Conservation (phyloP, 2,888 invertebrate species). For the Acrobasis suavella region DNA sequence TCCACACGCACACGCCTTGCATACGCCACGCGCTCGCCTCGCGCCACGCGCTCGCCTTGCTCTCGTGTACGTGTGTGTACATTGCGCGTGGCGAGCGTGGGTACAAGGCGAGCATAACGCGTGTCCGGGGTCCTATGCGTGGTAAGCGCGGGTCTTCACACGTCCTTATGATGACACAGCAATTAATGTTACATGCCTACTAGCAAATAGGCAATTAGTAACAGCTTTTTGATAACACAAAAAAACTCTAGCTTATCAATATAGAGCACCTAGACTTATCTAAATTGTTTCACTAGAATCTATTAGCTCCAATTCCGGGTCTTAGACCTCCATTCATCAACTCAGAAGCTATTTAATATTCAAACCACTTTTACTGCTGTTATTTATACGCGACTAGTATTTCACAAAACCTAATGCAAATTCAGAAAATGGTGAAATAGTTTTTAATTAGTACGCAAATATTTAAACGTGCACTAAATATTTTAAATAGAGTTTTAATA, state of each 20-base stretch:
- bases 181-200: no score
- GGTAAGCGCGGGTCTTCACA: no score
- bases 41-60: no score
- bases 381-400: slow-evolving; percentile 19
- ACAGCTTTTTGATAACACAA: no score
- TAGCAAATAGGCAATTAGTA: no score
- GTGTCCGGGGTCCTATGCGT: no score
- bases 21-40: no score
- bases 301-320: slow-evolving; percentile 9
- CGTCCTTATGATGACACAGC: no score
- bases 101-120: no score
- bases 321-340: slow-evolving; percentile 14
- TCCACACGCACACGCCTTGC: no score
- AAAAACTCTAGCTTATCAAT: not conserved
- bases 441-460: slow-evolving; percentile 6
- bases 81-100: no score
- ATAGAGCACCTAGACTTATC: slow-evolving; percentile 4
- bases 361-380: slow-evolving; percentile 22
- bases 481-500: not conserved
- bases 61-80: no score
- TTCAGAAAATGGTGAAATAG: slow-evolving; percentile 5
- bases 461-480: not conserved
- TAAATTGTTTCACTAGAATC: slow-evolving; percentile 4
- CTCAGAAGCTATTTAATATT: slow-evolving; percentile 16
- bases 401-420: slow-evolving; percentile 16